These are phyloP conservation scores for Metridium senile DNA, from an alignment of 92 coral and sea anemone genomes.

Conservation along the genomic window DNA sequence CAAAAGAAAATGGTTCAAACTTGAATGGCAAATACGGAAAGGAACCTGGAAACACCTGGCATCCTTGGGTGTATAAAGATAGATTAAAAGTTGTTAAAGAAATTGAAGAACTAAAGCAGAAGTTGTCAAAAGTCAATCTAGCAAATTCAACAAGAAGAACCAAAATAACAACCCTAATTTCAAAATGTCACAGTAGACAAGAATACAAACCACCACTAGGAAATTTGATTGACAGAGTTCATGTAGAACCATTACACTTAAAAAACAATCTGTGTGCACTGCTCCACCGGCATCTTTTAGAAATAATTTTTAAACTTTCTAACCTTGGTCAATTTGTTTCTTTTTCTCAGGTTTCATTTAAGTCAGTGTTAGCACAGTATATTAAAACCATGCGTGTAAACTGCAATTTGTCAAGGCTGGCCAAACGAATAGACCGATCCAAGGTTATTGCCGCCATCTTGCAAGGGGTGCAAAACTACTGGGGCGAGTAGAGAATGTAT, in stretches of 20 bases:
- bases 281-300: constrained; percentile 35
- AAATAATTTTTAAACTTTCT: constrained; percentile 19
- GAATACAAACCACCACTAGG: background rate
- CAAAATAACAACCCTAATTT: background rate
- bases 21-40: constrained; percentile 54
- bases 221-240: background rate
- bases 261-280: constrained; percentile 37
- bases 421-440: no score
- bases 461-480: no score
- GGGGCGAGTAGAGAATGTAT: no score
- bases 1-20: constrained; percentile 35
- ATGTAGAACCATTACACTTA: background rate
- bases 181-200: background rate
- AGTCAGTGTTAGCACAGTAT: constrained; percentile 40
- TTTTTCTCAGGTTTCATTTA: constrained; percentile 42
- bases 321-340: constrained; percentile 19
- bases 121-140: background rate
- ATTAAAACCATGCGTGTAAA: constrained; percentile 14
- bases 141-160: background rate
- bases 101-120: constrained; percentile 27
- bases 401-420: constrained; percentile 40
- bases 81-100: constrained; percentile 38
- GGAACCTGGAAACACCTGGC: constrained; percentile 46
- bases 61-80: background rate
- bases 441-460: no score